Evolutionary conservation across 1,140 invertebrate genomes (phyloP), one percentile per base, ranked within the genome.

Genomic region (Drosophila murphyi): DNA sequence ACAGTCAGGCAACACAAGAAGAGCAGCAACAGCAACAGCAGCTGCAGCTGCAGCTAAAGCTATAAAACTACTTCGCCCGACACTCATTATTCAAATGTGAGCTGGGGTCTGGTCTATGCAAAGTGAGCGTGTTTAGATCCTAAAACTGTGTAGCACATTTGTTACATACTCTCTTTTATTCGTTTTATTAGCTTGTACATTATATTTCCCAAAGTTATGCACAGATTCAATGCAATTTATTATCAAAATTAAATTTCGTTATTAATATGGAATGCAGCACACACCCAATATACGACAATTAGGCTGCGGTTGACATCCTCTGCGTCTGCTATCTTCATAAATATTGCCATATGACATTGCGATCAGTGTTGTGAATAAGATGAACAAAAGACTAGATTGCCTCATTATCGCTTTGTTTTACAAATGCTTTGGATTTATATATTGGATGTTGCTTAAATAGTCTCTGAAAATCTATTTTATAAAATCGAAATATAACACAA

Each of bases 31-130:
- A 20, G 43, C 64, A 61, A 43, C 54, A 72, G 50, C 51, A 59
- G 56, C 45, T 73, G 43, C 64, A 61, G 50, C 54, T 76, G 50
- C 56, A 59, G 56, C 45, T 73, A 51, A 57, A 48, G 47, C 57
- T 29, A 70, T 55, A 57, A 69, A 59, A 71, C 54, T 65, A 55
- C 68, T 50, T 7, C 60, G 51, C 80, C 68, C 80, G 63, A 67
- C 56, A 62, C 78, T 86, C 82, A 86, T 86, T 86, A 85, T 85
- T 80, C 82, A 85, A 85, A 85, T 85, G 81, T 75, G 69, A 71
- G 63, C 69, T 80, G 77, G 64, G 60, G 47, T 52, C 51, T 41
- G 37, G 55, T 20, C 39, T 63, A 31, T 51, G 12, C 52, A 60
- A 64, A 52, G 47, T 51, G 65, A 47, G 37, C 52, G 37, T 48